These are phyloP conservation scores for Eulemur albifrons DNA, from an alignment of 2,797 vertebrate species.

Conservation along the genomic window DNA sequence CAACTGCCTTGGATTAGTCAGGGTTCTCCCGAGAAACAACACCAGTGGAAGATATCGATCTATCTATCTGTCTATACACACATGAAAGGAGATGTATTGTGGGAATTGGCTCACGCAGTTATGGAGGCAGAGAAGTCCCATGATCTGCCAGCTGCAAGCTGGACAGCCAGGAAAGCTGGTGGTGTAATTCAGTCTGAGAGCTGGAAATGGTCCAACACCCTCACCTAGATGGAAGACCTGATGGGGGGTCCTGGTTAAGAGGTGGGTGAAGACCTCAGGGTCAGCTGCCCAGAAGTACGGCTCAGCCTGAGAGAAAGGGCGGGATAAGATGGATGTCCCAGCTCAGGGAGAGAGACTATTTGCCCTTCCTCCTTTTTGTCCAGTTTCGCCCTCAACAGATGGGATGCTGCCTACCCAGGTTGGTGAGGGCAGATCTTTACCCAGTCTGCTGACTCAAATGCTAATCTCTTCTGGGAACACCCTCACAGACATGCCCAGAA, in stretches of 20 bases:
- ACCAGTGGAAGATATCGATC: not conserved
- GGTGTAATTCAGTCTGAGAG: not conserved
- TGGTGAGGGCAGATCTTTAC: not conserved
- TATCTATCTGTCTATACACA: not conserved
- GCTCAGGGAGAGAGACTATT: not conserved
- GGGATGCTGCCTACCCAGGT: no score
- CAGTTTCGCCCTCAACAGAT: not conserved
- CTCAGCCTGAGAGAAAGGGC: not conserved
- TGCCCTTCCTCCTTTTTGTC: not conserved
- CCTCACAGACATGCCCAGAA: not conserved
- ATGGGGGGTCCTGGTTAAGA: not conserved
- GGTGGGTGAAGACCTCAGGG: not conserved
- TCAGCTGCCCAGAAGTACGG: not conserved
- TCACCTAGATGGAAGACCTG: not conserved
- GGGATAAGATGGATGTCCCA: not conserved
- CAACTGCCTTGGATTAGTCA: not conserved
- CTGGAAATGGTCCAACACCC: not conserved
- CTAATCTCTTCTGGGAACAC: not conserved
- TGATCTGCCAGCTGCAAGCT: not conserved
- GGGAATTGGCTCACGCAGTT: not conserved
- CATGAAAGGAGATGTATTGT: not conserved
- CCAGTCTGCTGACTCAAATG: not conserved
- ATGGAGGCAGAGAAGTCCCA: not conserved
- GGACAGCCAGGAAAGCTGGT: not conserved
- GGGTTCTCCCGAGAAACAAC: not conserved